Base-by-base conservation (phyloP, 2,113 vertebrate species). In the Corythornis vintsioides region DNA sequence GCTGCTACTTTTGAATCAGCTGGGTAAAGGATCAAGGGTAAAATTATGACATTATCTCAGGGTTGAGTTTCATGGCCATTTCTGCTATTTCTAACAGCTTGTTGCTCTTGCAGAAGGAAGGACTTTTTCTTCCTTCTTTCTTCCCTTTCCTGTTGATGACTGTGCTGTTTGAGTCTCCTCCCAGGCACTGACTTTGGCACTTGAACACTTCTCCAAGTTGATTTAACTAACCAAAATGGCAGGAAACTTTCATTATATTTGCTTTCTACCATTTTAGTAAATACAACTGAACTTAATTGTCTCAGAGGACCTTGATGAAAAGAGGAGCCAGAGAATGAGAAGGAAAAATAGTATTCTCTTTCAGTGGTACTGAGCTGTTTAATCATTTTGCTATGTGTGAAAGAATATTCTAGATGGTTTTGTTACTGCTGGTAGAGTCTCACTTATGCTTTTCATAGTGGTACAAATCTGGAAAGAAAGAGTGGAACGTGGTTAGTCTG, bases 111-210 rank as follows among this genome's bases (percentile, higher is more conserved):
- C 42, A 69, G 71, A 74, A 85, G 87, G 82, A 91, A 80, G 67
- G 67, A 90, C 52, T 57, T 90, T 86, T 73, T 74, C 45, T 83
- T 75, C 52, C 47, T 89, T 11, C 24, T 85, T 82, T 85, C 79
- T 95, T 92, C 78, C 79, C 31, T 80, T 95, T 94, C 72, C 88
- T 95, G 85, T 92, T 89, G 57, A 42, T 64, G 47, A 9, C 59
- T 66, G 42, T 70, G 75, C 70, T 90, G 43, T 26, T 57, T 3
- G 26, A 20, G 70, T 90, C 87, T 78, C 84, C 78, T 89, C 81
- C 78, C 73, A 40, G 80, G 24, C 21, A 25, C n/a, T 65, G 33
- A 20, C 59, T 86, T 48, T 70, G 45, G 33, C 69, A 18, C 10
- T 80, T 59, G 28, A 63, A 20, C 28, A 3, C 28, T 86, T 84